phyloP scores from a whole-genome alignment of 2,888 invertebrate genomes.

The Cryptocephalus primarius region DNA sequence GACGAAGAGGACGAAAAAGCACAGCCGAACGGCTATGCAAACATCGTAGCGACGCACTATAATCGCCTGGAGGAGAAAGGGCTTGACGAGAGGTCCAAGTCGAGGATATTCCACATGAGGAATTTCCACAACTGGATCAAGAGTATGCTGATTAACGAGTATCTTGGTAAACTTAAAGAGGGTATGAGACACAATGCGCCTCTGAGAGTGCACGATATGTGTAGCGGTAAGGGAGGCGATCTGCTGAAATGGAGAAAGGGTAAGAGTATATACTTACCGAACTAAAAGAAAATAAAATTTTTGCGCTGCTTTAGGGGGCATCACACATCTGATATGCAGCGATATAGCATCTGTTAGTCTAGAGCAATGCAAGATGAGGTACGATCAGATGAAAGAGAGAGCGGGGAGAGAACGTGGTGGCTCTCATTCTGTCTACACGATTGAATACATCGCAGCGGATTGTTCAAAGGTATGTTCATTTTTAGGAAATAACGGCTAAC shows the following conservation, averaged over 20 bases:
- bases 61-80: conserved; percentile 82
- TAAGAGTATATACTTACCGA: neutral
- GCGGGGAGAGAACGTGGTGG: conserved; percentile 21
- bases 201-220: conserved; percentile 78
- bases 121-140: conserved; percentile 99
- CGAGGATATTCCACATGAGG: conserved; percentile 84
- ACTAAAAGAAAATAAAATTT: neutral
- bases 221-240: conserved; percentile 98
- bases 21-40: conserved; percentile 37
- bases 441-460: conserved; percentile 88
- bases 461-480: conserved; percentile 58
- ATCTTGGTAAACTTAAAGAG: conserved; percentile 54
- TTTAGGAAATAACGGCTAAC: no score
- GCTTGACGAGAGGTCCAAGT: conserved; percentile 66
- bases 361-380: conserved; percentile 79
- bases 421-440: conserved; percentile 51
- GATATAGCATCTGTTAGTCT: conserved; percentile 92
- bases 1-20: conserved; percentile 3
- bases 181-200: conserved; percentile 54
- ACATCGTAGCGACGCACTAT: conserved; percentile 84
- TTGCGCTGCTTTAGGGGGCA: conserved; percentile 30
- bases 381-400: conserved; percentile 51
- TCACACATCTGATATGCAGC: conserved; percentile 75
- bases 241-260: conserved; percentile 90
- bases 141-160: conserved; percentile 84